Base-by-base conservation (phyloP, 1,140 invertebrate species). In the Hycleus cichorii region DNA sequence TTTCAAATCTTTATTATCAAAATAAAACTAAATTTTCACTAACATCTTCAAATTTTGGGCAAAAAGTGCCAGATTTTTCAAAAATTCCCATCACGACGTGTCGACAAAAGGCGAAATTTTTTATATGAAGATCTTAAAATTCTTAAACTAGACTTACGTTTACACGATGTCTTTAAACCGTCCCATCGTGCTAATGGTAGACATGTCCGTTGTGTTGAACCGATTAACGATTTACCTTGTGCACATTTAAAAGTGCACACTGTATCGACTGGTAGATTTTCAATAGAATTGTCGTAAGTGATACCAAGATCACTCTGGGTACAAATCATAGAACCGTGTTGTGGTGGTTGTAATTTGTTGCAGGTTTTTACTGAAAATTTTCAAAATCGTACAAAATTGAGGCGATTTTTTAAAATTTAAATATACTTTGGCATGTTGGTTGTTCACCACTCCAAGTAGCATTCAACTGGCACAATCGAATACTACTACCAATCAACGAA, bases 101-200 rank as follows among this genome's bases (percentile, higher is more conserved):
- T 18, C 1, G 18, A 18, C 2, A 18, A 1, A 18, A 2, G 1
- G 18, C 1, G 18, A 18, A 18, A 18, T 18, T 18, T 18, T 18
- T 18, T 18, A 1, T 18, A 18, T 18, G 18, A 18, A 18, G 2
- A 18, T 2, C 18, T 18, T 1, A 18, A 18, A 18, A 18, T 18
- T 18, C 18, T 18, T 18, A 18, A 18, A 18, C 18, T 1, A 18
- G 32, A 66, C 72, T 76, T 76, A 87, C 85, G 79, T 78, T 83
- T 83, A 64, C 86, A 88, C 40, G 79, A 76, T 0, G 81, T 80
- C 47, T 80, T 78, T 2, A 87, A 73, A 2, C 86, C 86, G 58
- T 85, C 83, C 86, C 86, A 89, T 53, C 80, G 76, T 0, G 83
- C 80, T 12, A 87, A 76, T 1, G 86, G 84, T 24, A 89, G 70